Base-by-base conservation (phyloP, 2,797 vertebrate species). In the Acrossocheilus wenchowensis region DNA sequence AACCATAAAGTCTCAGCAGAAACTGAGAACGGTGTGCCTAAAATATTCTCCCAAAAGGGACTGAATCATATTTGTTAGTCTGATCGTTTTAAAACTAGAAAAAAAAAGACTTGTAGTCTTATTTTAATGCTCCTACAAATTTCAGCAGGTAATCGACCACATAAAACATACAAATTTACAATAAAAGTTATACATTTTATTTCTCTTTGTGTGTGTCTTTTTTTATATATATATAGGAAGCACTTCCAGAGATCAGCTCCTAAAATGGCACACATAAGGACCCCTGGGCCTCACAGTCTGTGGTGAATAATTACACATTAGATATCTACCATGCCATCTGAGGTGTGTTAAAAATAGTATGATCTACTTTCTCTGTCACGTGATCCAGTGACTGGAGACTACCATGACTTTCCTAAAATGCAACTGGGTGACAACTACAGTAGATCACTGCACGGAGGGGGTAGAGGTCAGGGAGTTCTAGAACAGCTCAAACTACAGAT, bases 341-440 rank as follows among this genome's bases (percentile, higher is more conserved):
- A 84, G 15, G 50, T 48, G 75, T 72, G 66, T 71, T 85, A 85
- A 48, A 85, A 85, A 79, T 85, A 85, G 83, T 71, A 71, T 79
- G 66, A 79, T 85, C 83, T 69, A 79, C 75, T 85, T 79, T 72
- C 60, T 60, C n/a, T n/a, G 66, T 72, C 75, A 72, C 39, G 11
- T 85, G 66, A 85, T 60, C 9, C 19, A 43, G 14, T 23, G 10
- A 54, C 80, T 68, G 64, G 64, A 68, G 64, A 68, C 64, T 78
- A 43, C 60, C 57, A 41, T 68, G n/a, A 78, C 82, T 84, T 77
- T 83, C 57, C 12, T 60, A 66, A 84, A 77, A 74, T 64, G 71
- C 54, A 75, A 50, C 12, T 39, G 72, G 26, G 72, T 83, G 72
- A 78, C 45, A 78, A 52, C 43, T 79, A 79, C 54, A 62, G 57